Percentiles rank a stretch among this genome's conserved stretches.
Conservation (phyloP, 1,140 invertebrate species). For the Ditylenchus dipsaci region DNA sequence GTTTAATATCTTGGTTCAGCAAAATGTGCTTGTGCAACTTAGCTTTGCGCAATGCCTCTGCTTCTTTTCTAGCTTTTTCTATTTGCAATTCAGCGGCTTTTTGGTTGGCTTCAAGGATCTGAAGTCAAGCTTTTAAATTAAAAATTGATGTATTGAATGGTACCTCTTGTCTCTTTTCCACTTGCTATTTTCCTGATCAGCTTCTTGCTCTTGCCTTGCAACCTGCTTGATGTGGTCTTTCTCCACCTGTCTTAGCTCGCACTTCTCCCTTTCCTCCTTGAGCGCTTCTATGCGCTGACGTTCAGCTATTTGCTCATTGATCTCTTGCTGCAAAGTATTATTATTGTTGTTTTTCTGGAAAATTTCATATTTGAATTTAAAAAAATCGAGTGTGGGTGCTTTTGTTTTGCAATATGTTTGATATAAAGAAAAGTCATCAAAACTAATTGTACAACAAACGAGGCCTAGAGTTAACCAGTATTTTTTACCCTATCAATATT, state of each 20-base stretch:
- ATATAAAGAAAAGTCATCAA: no score
- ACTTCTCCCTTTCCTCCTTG: neutral
- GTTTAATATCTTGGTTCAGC: neutral
- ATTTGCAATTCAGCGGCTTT: neutral
- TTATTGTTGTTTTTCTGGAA: neutral
- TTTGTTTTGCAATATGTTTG: no score
- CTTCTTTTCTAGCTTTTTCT: conserved; percentile 20
- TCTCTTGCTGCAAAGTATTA: neutral
- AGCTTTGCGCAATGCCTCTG: conserved; percentile 24
- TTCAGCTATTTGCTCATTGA: conserved; percentile 10
- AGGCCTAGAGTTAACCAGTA: no score
- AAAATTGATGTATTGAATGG: conserved; percentile 11
- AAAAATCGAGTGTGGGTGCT: no score
- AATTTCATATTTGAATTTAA: neutral
- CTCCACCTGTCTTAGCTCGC: conserved; percentile 4
- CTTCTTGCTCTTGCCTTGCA: neutral
- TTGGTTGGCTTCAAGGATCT: conserved; percentile 10
- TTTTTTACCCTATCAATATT: no score
- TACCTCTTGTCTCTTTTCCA: conserved; percentile 12
- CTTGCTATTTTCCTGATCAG: conserved; percentile 8
- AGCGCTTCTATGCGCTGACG: conserved; percentile 7
- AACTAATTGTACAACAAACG: no score
- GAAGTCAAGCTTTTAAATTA: conserved; percentile 5
- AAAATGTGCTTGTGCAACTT: conserved; percentile 29
- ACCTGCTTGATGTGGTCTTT: neutral